Conservation (phyloP, 2,797 vertebrate species). For the Serranus cabrilla region DNA sequence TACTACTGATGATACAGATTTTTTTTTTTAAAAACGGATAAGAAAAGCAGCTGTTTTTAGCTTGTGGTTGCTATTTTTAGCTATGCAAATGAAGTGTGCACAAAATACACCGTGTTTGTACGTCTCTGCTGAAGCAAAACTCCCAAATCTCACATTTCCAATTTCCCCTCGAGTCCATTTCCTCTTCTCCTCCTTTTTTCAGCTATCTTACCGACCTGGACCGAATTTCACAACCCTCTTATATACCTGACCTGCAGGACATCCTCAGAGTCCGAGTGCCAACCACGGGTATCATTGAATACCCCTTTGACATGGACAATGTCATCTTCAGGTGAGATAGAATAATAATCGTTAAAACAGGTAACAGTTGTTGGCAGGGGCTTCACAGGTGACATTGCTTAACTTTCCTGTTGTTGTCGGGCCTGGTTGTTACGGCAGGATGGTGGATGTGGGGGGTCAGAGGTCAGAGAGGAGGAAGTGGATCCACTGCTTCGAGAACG, state of each 20-base stretch:
- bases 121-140: neutral
- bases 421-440: conserved; percentile 74
- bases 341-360: rapidly evolving
- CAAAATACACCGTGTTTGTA: neutral
- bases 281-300: conserved; percentile 91
- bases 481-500: conserved; percentile 96
- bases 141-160: neutral
- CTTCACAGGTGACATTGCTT: neutral
- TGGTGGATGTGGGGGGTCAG: conserved; percentile 95
- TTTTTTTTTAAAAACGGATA: neutral
- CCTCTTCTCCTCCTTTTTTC: conserved; percentile 14
- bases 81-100: conserved; percentile 8
- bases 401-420: neutral
- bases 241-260: conserved; percentile 90
- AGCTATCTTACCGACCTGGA: conserved; percentile 91
- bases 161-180: neutral
- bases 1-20: neutral
- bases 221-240: conserved; percentile 83
- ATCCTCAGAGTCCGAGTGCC: conserved; percentile 90
- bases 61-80: conserved; percentile 3
- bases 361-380: neutral
- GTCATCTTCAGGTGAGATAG: conserved; percentile 89
- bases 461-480: conserved; percentile 94
- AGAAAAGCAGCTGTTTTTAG: neutral
- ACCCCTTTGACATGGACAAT: conserved; percentile 93